Evolutionary conservation across 2,797 vertebrate genomes (phyloP).

Genomic region (Parotocinclus haroldoi): DNA sequence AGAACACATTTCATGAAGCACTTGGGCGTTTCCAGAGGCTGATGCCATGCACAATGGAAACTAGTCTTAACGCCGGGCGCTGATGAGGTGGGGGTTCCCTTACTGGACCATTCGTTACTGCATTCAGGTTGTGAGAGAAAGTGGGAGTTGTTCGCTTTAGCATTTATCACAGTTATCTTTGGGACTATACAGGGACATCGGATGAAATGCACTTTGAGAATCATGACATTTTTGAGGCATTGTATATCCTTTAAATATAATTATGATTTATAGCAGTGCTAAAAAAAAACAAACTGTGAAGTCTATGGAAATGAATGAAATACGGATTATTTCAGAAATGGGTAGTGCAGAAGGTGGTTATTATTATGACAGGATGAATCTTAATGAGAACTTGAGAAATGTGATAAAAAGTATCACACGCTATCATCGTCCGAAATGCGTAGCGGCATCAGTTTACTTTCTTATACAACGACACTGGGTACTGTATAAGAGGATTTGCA

Average conservation of each 20-base stretch:
- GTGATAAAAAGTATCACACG: no score
- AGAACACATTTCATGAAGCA: slow-evolving; percentile 54
- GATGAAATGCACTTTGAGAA: slow-evolving; percentile 65
- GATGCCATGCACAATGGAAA: slow-evolving; percentile 32
- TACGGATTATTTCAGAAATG: slow-evolving; percentile 10
- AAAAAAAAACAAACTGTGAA: slow-evolving; percentile 33
- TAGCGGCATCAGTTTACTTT: slow-evolving; percentile 6
- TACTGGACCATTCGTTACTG: slow-evolving; percentile 24
- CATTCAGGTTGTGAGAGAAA: slow-evolving; percentile 24
- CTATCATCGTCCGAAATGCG: slow-evolving; percentile 12
- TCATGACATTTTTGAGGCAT: slow-evolving; percentile 45
- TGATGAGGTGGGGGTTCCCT: slow-evolving; percentile 33
- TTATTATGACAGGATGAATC: no score
- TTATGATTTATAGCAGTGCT: slow-evolving; percentile 29
- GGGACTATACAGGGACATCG: slow-evolving; percentile 58
- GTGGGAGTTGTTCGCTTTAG: slow-evolving; percentile 29
- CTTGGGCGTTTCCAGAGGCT: slow-evolving; percentile 60
- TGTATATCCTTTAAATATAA: slow-evolving; percentile 36
- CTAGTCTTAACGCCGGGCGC: slow-evolving; percentile 36
- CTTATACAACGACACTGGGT: neutral
- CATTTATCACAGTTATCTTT: slow-evolving; percentile 41
- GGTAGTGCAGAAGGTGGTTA: slow-evolving; percentile 7
- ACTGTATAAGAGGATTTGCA: slow-evolving; percentile 13
- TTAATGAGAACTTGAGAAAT: no score
- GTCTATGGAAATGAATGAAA: slow-evolving; percentile 15